A percentile compares a stretch with the other conserved stretches of the same genome.
phyloP scores from a whole-genome alignment of 37 sponge, comb jelly and placozoan genomes.

The Hexactinellida sp. region DNA sequence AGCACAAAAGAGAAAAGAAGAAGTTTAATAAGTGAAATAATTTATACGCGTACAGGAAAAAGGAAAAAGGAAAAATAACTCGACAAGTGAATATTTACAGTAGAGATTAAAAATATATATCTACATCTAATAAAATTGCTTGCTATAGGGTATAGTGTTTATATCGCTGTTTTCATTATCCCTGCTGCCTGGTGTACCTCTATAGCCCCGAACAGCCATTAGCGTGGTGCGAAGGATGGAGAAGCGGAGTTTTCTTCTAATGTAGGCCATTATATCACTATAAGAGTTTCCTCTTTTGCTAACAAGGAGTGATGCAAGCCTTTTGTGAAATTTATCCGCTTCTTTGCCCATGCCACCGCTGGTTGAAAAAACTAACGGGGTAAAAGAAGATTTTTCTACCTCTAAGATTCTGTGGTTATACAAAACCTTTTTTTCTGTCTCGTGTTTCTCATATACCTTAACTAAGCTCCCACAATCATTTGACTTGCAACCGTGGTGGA shows the following conservation, averaged over 20 bases:
- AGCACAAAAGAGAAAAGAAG: too few relatives aligned
- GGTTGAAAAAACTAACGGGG: not conserved
- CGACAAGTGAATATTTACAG: too few relatives aligned
- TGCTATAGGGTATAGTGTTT: not conserved
- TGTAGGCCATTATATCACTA: not conserved
- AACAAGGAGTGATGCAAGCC: not conserved
- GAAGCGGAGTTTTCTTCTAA: not conserved
- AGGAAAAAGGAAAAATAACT: too few relatives aligned
- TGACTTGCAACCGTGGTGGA: too few relatives aligned
- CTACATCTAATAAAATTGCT: not conserved
- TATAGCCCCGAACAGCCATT: not conserved
- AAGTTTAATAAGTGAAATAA: too few relatives aligned
- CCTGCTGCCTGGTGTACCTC: not conserved
- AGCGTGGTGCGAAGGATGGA: not conserved
- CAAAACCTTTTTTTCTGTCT: not conserved
- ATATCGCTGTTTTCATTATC: not conserved
- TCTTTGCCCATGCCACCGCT: too few relatives aligned
- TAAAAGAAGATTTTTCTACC: not conserved
- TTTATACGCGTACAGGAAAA: too few relatives aligned
- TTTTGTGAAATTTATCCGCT: not conserved
- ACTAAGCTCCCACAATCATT: too few relatives aligned
- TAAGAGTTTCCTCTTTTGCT: not conserved
- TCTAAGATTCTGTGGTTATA: too few relatives aligned
- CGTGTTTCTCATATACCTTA: too few relatives aligned
- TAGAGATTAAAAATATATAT: too few relatives aligned